Evolutionary conservation across 1,140 invertebrate genomes (phyloP), one percentile per base, ranked within the genome.

Genomic region (Drosophila tristis): DNA sequence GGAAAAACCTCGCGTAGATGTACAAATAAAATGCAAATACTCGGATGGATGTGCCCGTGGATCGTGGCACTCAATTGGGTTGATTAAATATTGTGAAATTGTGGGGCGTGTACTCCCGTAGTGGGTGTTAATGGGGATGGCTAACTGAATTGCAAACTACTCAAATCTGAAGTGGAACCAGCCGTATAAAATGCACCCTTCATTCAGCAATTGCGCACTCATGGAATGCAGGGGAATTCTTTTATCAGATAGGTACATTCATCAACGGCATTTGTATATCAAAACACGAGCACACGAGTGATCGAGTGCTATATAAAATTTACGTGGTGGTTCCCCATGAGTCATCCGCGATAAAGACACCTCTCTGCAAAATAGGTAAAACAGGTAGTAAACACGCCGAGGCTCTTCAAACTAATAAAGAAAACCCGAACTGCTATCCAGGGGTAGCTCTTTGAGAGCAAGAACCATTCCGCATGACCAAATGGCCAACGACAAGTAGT

Each of bases 51-150:
- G 15, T 51, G 15, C 23, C 29, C 3, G n/a, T 47, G 44, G 13
- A 57, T 31, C 23, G 42, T 49, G 43, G 7, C n/a, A 16, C 72
- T 35, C 59, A 76, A 85, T 73, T 75, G 80, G 80, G 80, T 77
- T 76, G 81, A 29, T 49, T 62, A 81, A 81, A 86, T 48, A 80
- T 84, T 73, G 53, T 55, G 58, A 74, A 64, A 66, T 56, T 57
- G 26, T 47, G 20, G 45, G 35, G 61, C 20, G 39, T 49, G n/a
- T 57, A 48, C 59, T 44, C 25, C 23, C 20, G 7, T 5, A 16
- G 47, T 48, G 23, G 47, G 48, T 66, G 62, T 54, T 67, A 65
- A 66, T 23, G 44, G 31, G 64, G 54, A 11, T 56, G 39, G 42
- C 55, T 35, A 44, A 57, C 6, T 15, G 16, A 11, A 23, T 65